Conservation (phyloP, 2,797 vertebrate species). For the Sebastiscus albofasciatus region DNA sequence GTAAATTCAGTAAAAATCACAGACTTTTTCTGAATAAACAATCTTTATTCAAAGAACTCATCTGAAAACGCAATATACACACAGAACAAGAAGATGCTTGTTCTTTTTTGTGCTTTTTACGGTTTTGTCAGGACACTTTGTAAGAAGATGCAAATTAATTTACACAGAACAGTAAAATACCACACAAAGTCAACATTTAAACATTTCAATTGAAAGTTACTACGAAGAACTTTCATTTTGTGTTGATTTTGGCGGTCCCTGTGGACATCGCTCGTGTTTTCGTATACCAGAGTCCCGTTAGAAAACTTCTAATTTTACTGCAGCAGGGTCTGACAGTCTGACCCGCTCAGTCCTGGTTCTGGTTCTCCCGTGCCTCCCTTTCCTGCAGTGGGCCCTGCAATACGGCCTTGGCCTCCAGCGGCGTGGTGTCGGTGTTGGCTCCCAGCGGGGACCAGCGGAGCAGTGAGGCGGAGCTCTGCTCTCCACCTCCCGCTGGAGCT, state of each 20-base stretch:
- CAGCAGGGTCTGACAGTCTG: neutral
- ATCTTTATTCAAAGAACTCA: neutral
- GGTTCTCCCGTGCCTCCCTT: neutral
- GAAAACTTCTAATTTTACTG: neutral
- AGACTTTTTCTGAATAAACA: neutral
- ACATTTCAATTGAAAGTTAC: neutral
- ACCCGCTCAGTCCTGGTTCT: neutral
- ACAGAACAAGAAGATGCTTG: neutral
- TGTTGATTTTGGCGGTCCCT: neutral
- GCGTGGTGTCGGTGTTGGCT: neutral
- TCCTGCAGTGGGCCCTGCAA: neutral
- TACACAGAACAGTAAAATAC: conserved; percentile 36
- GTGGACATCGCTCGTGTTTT: neutral
- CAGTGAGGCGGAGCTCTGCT: neutral
- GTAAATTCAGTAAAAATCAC: neutral
- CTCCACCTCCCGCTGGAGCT: neutral
- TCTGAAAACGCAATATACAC: neutral
- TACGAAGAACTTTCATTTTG: neutral
- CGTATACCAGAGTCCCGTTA: neutral
- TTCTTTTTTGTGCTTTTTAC: conserved; percentile 8
- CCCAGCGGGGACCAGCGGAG: neutral
- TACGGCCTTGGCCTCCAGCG: neutral
- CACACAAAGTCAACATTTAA: conserved; percentile 40
- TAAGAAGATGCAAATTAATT: conserved; percentile 32
- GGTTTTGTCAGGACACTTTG: conserved; percentile 20